These are phyloP conservation scores for Montipora capricornis DNA, from an alignment of 64 coral and sea anemone species.

Conservation along the genomic window DNA sequence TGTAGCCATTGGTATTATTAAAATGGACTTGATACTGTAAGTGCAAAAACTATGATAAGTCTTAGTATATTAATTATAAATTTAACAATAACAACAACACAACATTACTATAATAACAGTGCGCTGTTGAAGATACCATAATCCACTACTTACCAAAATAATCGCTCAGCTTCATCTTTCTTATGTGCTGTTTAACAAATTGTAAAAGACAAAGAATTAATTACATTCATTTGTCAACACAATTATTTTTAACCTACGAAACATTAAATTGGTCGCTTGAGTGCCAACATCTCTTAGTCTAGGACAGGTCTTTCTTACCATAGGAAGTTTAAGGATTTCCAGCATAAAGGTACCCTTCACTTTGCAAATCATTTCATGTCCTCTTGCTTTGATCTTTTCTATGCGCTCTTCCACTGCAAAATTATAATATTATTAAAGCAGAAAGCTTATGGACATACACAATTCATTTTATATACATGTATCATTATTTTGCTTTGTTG, in stretches of 20 bases:
- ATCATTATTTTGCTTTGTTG: too few relatives aligned
- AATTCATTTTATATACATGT: too few relatives aligned
- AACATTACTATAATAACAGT: too few relatives aligned
- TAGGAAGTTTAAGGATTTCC: constrained; percentile 75
- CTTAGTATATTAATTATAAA: too few relatives aligned
- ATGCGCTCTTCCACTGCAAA: constrained; percentile 64
- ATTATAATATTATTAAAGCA: not conserved
- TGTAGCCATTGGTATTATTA: too few relatives aligned
- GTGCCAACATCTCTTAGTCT: too few relatives aligned
- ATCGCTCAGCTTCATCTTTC: constrained; percentile 68
- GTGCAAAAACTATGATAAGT: too few relatives aligned
- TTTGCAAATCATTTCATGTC: constrained; percentile 64
- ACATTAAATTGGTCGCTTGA: too few relatives aligned
- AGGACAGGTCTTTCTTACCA: constrained; percentile 29
- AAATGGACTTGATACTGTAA: too few relatives aligned
- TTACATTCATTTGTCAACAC: not conserved
- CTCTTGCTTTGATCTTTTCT: constrained; percentile 58
- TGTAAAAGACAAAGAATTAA: not conserved
- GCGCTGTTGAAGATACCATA: too few relatives aligned
- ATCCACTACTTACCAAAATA: constrained; percentile 35
- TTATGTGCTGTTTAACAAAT: constrained; percentile 21
- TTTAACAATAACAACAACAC: too few relatives aligned
- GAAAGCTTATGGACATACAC: too few relatives aligned
- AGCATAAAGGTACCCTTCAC: constrained; percentile 68
- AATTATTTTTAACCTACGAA: not conserved